phyloP scores from a whole-genome alignment of 2,888 invertebrate genomes.

The Megaustenia siamemsis region DNA sequence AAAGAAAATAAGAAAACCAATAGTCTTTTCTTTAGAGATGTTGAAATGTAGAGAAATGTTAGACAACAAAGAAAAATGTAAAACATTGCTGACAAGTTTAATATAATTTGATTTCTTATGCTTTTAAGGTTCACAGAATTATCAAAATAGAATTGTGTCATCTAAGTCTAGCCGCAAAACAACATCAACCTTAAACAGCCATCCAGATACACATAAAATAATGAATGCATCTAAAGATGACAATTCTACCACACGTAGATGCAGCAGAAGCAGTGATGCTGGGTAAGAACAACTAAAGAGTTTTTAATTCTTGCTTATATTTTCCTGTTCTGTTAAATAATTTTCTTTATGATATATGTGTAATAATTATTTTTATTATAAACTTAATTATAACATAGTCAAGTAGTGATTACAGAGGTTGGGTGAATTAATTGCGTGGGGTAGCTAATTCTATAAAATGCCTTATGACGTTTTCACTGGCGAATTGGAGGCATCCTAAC shows the following conservation, averaged over 20 bases:
- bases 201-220: conserved; percentile 68
- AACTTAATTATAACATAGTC: too few species aligned
- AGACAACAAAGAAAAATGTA: neutral
- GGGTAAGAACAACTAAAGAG: conserved; percentile 9
- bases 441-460: too few species aligned
- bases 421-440: too few species aligned
- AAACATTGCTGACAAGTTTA: neutral
- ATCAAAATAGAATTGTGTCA: conserved; percentile 63
- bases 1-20: too few species aligned
- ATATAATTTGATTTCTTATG: conserved; percentile 21
- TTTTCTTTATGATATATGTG: too few species aligned
- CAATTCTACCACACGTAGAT: neutral
- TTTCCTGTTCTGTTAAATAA: too few species aligned
- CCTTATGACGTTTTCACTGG: too few species aligned
- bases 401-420: too few species aligned
- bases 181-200: conserved; percentile 70
- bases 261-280: neutral
- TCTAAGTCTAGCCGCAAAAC: conserved; percentile 65
- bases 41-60: neutral
- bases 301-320: too few species aligned
- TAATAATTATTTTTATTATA: too few species aligned
- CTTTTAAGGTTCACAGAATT: conserved; percentile 56
- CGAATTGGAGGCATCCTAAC: too few species aligned
- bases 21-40: too few species aligned
- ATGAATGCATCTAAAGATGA: neutral